These are phyloP conservation scores for Chromobotia macracanthus DNA, from an alignment of 2,797 vertebrate genomes.

Conservation along the genomic window DNA sequence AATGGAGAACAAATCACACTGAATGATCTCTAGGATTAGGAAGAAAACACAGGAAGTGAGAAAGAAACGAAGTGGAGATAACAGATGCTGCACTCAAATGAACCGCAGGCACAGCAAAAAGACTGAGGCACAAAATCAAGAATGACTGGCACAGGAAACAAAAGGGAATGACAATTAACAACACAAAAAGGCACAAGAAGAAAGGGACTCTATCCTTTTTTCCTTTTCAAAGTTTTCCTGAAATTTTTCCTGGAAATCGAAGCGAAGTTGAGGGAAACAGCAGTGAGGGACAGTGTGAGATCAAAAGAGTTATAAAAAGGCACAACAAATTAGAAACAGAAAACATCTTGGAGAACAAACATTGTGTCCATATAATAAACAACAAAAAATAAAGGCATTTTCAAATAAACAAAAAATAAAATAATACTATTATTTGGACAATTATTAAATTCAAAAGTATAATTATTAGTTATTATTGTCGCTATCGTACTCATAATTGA, in stretches of 20 bases:
- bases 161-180: slow-evolving; percentile 55
- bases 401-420: slow-evolving; percentile 68
- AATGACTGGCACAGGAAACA: slow-evolving; percentile 49
- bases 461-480: slow-evolving; percentile 58
- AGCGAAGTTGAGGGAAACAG: slow-evolving; percentile 53
- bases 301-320: slow-evolving; percentile 68
- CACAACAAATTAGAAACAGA: slow-evolving; percentile 70
- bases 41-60: slow-evolving; percentile 47
- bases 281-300: slow-evolving; percentile 46
- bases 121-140: slow-evolving; percentile 56
- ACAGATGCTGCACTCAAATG: slow-evolving; percentile 51
- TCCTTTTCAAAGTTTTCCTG: slow-evolving; percentile 44
- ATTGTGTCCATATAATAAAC: slow-evolving; percentile 65
- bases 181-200: slow-evolving; percentile 78
- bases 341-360: slow-evolving; percentile 64
- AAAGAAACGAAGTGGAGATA: slow-evolving; percentile 35
- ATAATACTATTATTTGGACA: slow-evolving; percentile 74
- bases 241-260: slow-evolving; percentile 57
- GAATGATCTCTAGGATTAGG: slow-evolving; percentile 39
- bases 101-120: slow-evolving; percentile 43
- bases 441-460: slow-evolving; percentile 67
- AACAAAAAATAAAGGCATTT: slow-evolving; percentile 68
- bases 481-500: slow-evolving; percentile 51
- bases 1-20: slow-evolving; percentile 53
- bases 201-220: slow-evolving; percentile 63